Evolutionary conservation across 2,888 invertebrate genomes (phyloP), one percentile per base, ranked within the genome.

Genomic region (Griposia aprilina): DNA sequence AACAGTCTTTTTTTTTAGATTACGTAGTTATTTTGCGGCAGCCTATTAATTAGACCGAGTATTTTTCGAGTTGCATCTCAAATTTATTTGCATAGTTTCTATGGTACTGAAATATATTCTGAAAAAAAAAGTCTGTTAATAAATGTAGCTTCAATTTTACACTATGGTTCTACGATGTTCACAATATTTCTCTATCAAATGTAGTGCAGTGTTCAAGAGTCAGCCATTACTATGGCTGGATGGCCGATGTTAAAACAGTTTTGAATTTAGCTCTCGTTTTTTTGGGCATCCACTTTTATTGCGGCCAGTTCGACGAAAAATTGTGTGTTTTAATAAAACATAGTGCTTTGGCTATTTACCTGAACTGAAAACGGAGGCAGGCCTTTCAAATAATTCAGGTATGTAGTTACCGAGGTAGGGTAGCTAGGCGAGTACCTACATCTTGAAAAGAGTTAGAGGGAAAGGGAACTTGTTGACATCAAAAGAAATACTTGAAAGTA

Each of bases 321-420:
- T 48, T 74, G 66, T 62, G 66, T 62, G 57, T 30, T 75, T 84
- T 68, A 74, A 81, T 85, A 72, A 72, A 82, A 85, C 55, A 65
- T 75, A 85, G 76, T 81, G 80, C 69, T 15, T 63, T 59, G 45
- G 55, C 23, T 74, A 23, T 80, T 71, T 69, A 65, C 59, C 15
- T 66, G 5, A 60, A 69, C 73, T 69, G 41, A 59, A 62, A 67
- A 84, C 70, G 17, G 50, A 57, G 26, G 13, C n/a, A 50, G 13
- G 60, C 11, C n/a, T 81, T 83, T 66, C 66, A 57, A 83, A 62
- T 71, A 67, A 50, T 78, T 78, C 63, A 65, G 65, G 15, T 15
- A 26, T 26, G 11, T 13, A 62, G 2, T 23, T 41, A 45, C 15
- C 6, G 36, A 17, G 10, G 67, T 20, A 36, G 74, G 11, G 7